phyloP scores from a whole-genome alignment of 2,797 vertebrate genomes.

The Fratercula arctica region DNA sequence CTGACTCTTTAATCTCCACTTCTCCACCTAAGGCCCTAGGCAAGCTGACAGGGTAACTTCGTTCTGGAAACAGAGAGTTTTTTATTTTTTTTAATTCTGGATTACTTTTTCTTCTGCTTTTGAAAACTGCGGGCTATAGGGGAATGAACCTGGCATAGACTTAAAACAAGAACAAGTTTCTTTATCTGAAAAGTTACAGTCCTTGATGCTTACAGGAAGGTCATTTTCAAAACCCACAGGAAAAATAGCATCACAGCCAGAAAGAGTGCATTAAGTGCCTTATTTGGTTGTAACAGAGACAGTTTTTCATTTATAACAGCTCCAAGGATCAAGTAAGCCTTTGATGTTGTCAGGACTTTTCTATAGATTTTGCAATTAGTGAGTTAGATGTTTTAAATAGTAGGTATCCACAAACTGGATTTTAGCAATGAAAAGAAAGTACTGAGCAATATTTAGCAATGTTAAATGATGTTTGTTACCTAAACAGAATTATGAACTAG shows the following conservation, averaged over 20 bases:
- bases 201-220: constrained; percentile 81
- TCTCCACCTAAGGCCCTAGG: constrained; percentile 88
- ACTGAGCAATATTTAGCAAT: constrained; percentile 62
- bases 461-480: constrained; percentile 38
- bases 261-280: constrained; percentile 68
- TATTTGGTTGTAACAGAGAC: constrained; percentile 74
- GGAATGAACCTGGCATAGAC: constrained; percentile 77
- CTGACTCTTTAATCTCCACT: constrained; percentile 90
- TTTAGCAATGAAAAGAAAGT: constrained; percentile 33
- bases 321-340: constrained; percentile 70
- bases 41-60: constrained; percentile 88
- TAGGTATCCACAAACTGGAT: constrained; percentile 53
- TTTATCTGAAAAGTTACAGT: constrained; percentile 80
- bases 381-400: constrained; percentile 70
- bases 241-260: constrained; percentile 69
- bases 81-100: constrained; percentile 72
- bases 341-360: constrained; percentile 70
- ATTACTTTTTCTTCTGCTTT: constrained; percentile 80
- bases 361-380: constrained; percentile 79
- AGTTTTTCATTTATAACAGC: constrained; percentile 71
- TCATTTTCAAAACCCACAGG: constrained; percentile 79
- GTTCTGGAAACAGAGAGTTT: constrained; percentile 76
- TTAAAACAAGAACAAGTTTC: constrained; percentile 80
- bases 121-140: constrained; percentile 77
- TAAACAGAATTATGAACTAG: constrained; percentile 39